These are phyloP conservation scores for Cryptophagus acutangulus DNA, from an alignment of 2,888 invertebrate genomes.

Conservation along the genomic window DNA sequence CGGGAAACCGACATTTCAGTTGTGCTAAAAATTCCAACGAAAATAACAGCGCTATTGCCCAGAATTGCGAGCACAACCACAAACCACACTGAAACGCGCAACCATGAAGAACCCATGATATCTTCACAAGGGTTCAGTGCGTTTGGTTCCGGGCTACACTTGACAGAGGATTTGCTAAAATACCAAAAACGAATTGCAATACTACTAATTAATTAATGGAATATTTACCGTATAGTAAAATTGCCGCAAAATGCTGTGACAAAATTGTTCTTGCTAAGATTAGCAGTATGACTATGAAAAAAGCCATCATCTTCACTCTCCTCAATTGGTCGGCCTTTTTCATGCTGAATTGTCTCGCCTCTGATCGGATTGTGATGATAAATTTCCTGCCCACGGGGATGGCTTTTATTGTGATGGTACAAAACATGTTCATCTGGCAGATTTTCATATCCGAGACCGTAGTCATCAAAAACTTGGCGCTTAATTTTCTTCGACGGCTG, in stretches of 20 bases:
- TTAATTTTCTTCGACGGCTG: conserved; percentile 13
- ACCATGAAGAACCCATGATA: conserved; percentile 77
- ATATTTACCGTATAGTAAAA: conserved; percentile 48
- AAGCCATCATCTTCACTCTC: conserved; percentile 37
- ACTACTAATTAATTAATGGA: neutral
- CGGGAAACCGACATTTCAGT: conserved; percentile 56
- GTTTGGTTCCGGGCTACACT: conserved; percentile 71
- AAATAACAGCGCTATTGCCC: conserved; percentile 77
- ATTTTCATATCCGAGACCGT: conserved; percentile 11
- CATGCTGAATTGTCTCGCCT: conserved; percentile 31
- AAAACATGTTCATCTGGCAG: conserved; percentile 4
- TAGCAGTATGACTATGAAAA: conserved; percentile 50
- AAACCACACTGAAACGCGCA: conserved; percentile 80
- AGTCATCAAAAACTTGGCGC: neutral
- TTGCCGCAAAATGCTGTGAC: conserved; percentile 53
- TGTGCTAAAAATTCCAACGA: conserved; percentile 66
- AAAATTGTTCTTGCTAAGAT: conserved; percentile 42
- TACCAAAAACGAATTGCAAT: neutral
- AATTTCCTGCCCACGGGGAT: neutral
- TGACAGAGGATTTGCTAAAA: conserved; percentile 19
- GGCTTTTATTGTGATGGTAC: too few species aligned
- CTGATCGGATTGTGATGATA: conserved; percentile 27
- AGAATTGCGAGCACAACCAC: conserved; percentile 76
- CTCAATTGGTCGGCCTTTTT: conserved; percentile 22
- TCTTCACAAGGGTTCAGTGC: conserved; percentile 86